Evolutionary conservation across 2,113 vertebrate genomes (phyloP).

Genomic region (Sakesphorus luctuosus): DNA sequence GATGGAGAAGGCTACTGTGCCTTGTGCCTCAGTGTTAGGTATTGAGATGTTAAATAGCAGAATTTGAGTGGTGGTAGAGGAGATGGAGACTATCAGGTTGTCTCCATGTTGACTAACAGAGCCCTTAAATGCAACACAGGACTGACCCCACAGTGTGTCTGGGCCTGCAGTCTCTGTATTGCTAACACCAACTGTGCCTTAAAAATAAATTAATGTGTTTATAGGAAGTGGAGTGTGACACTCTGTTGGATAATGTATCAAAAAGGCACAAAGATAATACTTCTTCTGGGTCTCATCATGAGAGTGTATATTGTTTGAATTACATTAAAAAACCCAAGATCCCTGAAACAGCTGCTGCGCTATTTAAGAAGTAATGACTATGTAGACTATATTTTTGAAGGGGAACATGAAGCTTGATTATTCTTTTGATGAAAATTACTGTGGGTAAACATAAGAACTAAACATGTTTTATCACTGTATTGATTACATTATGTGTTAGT

Average conservation of each 20-base stretch:
- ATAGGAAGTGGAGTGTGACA: neutral
- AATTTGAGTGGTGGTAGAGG: neutral
- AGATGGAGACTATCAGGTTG: neutral
- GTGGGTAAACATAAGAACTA: neutral
- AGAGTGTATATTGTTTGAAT: neutral
- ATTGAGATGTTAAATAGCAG: neutral
- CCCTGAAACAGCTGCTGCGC: neutral
- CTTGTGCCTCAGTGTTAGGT: neutral
- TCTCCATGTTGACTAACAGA: fast-evolving
- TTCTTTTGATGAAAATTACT: neutral
- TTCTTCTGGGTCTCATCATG: neutral
- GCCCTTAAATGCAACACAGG: neutral
- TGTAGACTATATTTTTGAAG: neutral
- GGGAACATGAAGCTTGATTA: neutral
- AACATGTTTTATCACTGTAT: neutral
- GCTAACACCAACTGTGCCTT: neutral
- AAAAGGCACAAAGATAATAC: neutral
- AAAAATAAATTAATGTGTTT: neutral
- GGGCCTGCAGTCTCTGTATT: neutral
- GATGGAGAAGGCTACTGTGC: neutral
- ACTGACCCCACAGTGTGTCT: neutral
- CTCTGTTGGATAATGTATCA: neutral
- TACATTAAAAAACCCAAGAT: neutral
- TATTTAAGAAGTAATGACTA: neutral
- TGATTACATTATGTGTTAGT: neutral